These are phyloP conservation scores for Gobionotothen gibberifrons DNA, from an alignment of 2,797 vertebrate species.

Conservation along the genomic window DNA sequence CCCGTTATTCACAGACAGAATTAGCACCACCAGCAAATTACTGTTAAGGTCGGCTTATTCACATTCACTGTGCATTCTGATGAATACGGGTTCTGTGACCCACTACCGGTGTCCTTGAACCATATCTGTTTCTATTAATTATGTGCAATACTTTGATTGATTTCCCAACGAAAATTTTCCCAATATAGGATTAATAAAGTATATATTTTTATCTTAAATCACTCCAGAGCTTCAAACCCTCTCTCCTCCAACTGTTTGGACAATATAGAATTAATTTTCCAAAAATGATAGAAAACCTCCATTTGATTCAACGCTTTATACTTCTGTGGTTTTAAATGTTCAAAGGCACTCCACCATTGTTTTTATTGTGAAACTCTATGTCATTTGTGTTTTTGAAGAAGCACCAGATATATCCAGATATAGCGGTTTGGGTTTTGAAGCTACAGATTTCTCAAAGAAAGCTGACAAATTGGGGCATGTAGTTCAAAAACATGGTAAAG, in stretches of 20 bases:
- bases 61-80: constrained; percentile 7
- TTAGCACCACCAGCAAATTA: constrained; percentile 35
- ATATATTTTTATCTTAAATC: neutral
- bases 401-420: constrained; percentile 1
- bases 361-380: neutral
- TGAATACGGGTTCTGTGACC: neutral
- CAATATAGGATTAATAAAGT: no score
- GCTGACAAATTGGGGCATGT: neutral
- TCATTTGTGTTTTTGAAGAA: neutral
- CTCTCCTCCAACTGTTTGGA: neutral
- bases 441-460: constrained; percentile 5
- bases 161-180: no score
- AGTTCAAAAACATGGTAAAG: neutral
- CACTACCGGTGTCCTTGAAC: neutral
- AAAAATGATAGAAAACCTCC: constrained; percentile 2
- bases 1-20: constrained; percentile 35
- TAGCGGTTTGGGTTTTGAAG: neutral
- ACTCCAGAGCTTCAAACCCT: constrained; percentile 4
- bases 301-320: neutral
- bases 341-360: neutral
- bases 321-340: no score
- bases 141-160: no score
- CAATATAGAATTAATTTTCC: neutral
- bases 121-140: neutral
- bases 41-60: constrained; percentile 6